Evolutionary conservation across 2,888 invertebrate species (phyloP), one percentile per base, ranked within the genome.

Genomic region (Eilema caniola): DNA sequence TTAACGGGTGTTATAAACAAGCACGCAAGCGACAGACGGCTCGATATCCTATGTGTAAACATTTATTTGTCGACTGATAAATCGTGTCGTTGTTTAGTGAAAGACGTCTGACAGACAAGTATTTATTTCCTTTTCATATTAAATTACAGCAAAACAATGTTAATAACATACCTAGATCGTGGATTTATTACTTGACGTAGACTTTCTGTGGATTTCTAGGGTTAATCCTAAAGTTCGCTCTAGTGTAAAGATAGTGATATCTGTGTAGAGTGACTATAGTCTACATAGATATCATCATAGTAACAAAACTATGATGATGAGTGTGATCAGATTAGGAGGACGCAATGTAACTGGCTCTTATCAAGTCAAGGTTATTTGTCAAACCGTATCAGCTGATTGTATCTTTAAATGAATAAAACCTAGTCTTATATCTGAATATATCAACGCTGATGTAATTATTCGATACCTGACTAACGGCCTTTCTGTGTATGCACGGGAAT

Each of bases 71-170:
- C 71, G 69, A 69, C 67, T 81, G 80, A 88, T 88, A 88, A 86
- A 87, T 86, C 86, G 86, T 85, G 82, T 85, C 85, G 82, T 84
- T 86, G 84, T 88, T 88, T 83, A 76, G 76, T 79, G 80, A 83
- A 82, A 80, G 84, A 85, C 84, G 79, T 82, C 80, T 85, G 84
- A 85, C 85, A 87, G 84, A 83, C 83, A 82, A 82, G 82, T 83
- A 87, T 87, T 87, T 87, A 85, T 84, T 78, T 81, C 81, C 81
- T 82, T 81, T 84, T 82, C 82, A 79, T 80, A 83, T 80, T 76
- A 83, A 79, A 78, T 82, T 77, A 81, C 73, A 70, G 73, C 75
- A 75, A 79, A 78, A 76, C 74, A 74, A 71, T 77, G 71, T 72
- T 75, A 78, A 67, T 59, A 71, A 64, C 66, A 67, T 31, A n/a